phyloP scores from a whole-genome alignment of 1,140 invertebrate genomes.

The Psix sp. region DNA sequence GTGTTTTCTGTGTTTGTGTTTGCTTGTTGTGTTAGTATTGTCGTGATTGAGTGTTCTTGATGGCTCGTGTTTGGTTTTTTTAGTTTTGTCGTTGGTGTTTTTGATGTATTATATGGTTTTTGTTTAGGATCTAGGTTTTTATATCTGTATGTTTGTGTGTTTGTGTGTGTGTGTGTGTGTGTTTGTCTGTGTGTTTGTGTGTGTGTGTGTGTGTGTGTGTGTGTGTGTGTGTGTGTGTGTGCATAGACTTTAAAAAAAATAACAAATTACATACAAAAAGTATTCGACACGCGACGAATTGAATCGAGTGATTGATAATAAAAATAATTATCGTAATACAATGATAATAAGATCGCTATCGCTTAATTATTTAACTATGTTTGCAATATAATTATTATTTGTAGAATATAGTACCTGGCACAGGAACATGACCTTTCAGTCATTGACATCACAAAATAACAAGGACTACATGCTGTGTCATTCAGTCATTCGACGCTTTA shows the following conservation, averaged over 20 bases:
- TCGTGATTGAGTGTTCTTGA: too few species aligned
- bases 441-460: constrained; percentile 78
- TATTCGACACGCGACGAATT: constrained; percentile 64
- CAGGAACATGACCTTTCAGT: constrained; percentile 78
- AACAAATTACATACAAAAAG: constrained; percentile 76
- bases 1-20: too few species aligned
- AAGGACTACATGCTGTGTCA: constrained; percentile 76
- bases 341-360: constrained; percentile 55
- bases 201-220: too few species aligned
- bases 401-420: constrained; percentile 78
- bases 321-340: constrained; percentile 25
- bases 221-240: constrained; percentile 41
- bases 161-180: too few species aligned
- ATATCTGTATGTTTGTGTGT: too few species aligned
- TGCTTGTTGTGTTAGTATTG: too few species aligned
- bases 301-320: constrained; percentile 62
- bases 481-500: constrained; percentile 58
- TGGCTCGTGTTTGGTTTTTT: too few species aligned
- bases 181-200: too few species aligned
- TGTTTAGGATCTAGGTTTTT: too few species aligned
- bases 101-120: too few species aligned
- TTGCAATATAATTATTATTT: constrained; percentile 71
- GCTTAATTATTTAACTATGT: constrained; percentile 65
- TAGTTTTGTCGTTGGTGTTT: too few species aligned
- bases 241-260: constrained; percentile 78